Percentiles rank a stretch among this genome's conserved stretches.
phyloP scores from a whole-genome alignment of 2,113 vertebrate genomes.

The Macaca nemestrina region DNA sequence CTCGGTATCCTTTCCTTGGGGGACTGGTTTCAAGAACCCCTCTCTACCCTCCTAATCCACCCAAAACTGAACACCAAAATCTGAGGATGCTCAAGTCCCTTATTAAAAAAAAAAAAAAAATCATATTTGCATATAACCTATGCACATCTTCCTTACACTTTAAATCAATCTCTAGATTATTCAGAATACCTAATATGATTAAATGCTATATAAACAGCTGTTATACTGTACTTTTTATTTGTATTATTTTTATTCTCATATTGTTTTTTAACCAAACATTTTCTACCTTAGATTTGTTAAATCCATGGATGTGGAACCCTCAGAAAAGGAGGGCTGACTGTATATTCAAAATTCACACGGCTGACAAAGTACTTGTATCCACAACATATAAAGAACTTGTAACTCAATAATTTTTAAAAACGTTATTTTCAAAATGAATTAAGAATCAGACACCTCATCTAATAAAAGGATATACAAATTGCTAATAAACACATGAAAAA shows the following conservation, averaged over 20 bases:
- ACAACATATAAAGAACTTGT: background rate
- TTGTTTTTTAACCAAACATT: background rate
- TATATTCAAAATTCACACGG: background rate
- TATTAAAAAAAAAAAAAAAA: background rate
- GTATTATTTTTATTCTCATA: background rate
- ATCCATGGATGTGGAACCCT: background rate
- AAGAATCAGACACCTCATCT: background rate
- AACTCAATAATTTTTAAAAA: background rate
- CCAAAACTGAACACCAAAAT: background rate
- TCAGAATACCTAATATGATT: background rate
- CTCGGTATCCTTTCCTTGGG: background rate
- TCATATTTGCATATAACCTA: background rate
- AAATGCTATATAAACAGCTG: background rate
- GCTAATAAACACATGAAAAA: background rate
- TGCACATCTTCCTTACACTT: background rate
- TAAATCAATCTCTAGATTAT: background rate
- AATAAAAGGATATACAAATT: background rate
- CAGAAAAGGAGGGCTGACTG: background rate
- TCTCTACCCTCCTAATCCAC: background rate
- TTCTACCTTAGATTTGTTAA: background rate
- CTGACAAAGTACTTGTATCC: background rate
- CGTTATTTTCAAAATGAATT: background rate
- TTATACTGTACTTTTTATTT: background rate
- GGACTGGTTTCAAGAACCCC: background rate
- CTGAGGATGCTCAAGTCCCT: background rate